Evolutionary conservation across 2,888 invertebrate species (phyloP), one percentile per base, ranked within the genome.

Genomic region (Leptothorax acervorum): DNA sequence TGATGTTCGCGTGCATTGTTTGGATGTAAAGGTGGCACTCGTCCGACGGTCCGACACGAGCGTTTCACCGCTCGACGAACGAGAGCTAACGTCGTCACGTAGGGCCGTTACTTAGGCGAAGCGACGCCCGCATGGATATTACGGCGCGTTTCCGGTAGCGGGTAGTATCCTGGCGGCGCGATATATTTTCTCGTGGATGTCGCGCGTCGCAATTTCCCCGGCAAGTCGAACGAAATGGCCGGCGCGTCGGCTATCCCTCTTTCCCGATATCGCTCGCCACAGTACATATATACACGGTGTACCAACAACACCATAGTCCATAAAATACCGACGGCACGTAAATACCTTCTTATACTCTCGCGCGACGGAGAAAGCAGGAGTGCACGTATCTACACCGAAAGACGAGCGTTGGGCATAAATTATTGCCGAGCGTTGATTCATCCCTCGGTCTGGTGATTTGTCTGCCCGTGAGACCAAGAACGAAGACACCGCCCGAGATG

Each of bases 181-280:
- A 83, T 83, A 83, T 83, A 83, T 83, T 68, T 82, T 53, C 71
- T 28, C 53, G 76, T 79, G 23, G 79, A 71, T 65, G 75, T 85
- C 85, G 81, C 73, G 71, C 85, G 74, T 74, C 82, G 74, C 73
- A 86, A 65, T 84, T 75, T 23, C 73, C 57, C 62, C 71, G 35
- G 45, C 31, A 42, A 68, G 55, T 45, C 78, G 45, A 75, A 79
- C 62, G 76, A 82, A 86, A 84, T 71, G 68, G 65, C 84, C 39
- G 66, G 60, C 63, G 51, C 53, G 35, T 82, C 63, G 45, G 18
- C 79, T 60, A 68, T 63, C 75, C 48, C 31, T 65, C 68, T 76
- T 53, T 28, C 6, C 55, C 51, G 68, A 78, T 53, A 74, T 75
- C 57, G 48, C 28, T 68, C 71, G 66, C 55, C 53, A 70, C 28